Conservation (phyloP, 1,140 invertebrate species). For the Reticulitermes speratus region DNA sequence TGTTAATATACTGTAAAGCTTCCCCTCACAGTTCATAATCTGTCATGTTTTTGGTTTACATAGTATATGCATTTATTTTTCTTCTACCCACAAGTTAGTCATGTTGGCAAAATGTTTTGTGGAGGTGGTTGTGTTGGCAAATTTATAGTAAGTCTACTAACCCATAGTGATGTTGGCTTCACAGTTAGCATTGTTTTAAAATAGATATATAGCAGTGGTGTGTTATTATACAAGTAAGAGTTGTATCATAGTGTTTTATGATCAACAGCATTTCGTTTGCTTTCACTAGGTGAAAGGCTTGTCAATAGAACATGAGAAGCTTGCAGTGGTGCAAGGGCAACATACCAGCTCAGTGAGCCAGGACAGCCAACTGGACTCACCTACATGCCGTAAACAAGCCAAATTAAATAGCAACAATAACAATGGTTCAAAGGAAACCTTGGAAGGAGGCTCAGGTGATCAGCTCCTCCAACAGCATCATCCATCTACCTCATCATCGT, state of each 20-base stretch:
- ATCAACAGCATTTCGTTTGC: background rate
- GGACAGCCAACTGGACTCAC: conserved; percentile 39
- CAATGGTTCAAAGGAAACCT: conserved; percentile 40
- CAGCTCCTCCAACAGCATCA: conserved; percentile 38
- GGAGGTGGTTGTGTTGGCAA: no score
- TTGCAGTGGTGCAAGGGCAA: conserved; percentile 67
- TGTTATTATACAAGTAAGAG: background rate
- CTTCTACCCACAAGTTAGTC: no score
- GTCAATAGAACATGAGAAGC: conserved; percentile 73
- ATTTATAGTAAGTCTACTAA: no score
- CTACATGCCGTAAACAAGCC: conserved; percentile 40
- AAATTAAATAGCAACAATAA: conserved; percentile 43
- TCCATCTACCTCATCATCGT: conserved; percentile 44
- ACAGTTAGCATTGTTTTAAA: no score
- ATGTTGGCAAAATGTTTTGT: no score
- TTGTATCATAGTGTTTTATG: background rate
- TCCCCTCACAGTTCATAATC: no score
- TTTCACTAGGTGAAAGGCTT: conserved; percentile 68
- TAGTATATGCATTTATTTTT: no score
- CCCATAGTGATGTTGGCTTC: no score
- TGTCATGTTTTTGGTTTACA: no score
- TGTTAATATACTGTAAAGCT: no score
- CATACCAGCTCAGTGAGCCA: conserved; percentile 38
- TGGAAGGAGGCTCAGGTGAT: background rate
- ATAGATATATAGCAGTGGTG: no score